Base-by-base conservation (phyloP, 1,140 invertebrate genomes). In the Drosophila jambulina region DNA sequence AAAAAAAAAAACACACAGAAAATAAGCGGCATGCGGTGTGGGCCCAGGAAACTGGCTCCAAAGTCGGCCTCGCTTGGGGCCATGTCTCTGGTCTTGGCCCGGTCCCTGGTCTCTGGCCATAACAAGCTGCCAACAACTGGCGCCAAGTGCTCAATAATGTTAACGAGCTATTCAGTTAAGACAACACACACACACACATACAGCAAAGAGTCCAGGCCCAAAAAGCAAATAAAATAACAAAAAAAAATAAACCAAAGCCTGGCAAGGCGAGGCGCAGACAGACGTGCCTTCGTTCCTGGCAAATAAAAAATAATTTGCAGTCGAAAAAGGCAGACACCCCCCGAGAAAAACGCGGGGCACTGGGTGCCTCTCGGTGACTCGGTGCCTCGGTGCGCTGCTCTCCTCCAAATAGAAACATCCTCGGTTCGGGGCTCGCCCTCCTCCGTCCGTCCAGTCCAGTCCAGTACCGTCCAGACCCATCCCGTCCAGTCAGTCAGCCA, bases 111-210 rank as follows among this genome's bases (percentile, higher is more conserved):
- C 61, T 63, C 75, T 80, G 83, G 85, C 85, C 78, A 90, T 90
- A 90, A 90, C 85, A 90, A 90, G 85, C 85, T 90, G 88, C 83
- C 83, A 90, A 91, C 85, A 91, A 91, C 91, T 91, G 91, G 91
- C 91, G 91, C 91, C 91, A 91, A 91, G 90, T 91, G 86, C 85
- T 91, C 91, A 91, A 91, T 91, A 91, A 91, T 91, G 86, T 91
- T 91, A 91, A 91, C 91, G 91, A 91, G 91, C 86, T 91, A 91
- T 91, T 91, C 85, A 91, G 88, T 90, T 90, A 90, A 90, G 86
- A 90, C 84, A 88, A 88, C 81, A 79, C 70, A 72, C 69, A 71
- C 59, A 75, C 57, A 68, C 59, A 77, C 21, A 56, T 25, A 46
- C 23, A 57, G 5, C 25, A 32, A 48, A 67, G 27, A 48, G 42